Evolutionary conservation across 2,113 vertebrate genomes (phyloP), one percentile per base, ranked within the genome.

Genomic region (Rhagologus leucostigma): DNA sequence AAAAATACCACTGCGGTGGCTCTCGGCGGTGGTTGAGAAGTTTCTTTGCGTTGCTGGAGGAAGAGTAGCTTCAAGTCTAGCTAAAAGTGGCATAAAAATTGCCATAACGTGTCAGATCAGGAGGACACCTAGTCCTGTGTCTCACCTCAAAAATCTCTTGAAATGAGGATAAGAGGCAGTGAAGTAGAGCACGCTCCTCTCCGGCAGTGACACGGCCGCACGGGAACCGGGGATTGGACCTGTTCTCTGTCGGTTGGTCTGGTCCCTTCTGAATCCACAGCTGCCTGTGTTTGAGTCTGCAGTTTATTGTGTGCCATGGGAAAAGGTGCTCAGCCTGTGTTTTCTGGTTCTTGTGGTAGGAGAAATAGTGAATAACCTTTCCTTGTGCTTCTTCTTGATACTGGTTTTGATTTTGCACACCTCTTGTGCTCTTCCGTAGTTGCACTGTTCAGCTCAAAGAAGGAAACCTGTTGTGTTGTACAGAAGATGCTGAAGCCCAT

Each of bases 171-270:
- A 2, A 44, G 71, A 33, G 62, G 14, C 41, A 52, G 47, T 3
- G 47, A 21, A 35, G 33, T 2, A 9, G 69, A 82, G 42, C 47
- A 6, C 23, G 21, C 41, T 65, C 46, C 4, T 30, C 0, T 0
- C 42, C 3, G 18, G 7, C 0, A 0, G 33, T 22, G 77, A 16
- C 0, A 1, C 0, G 0, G 55, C 60, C 26, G 15, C 0, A 4
- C 10, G 30, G 79, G 79, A 67, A 2, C 35, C 44, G 2, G 39
- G 23, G 53, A 1, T 39, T 18, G 85, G 73, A 41, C 33, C 46
- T 50, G 15, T 9, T 67, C 64, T 13, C 59, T 49, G 26, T 21
- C 32, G 6, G 7, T 16, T 49, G 26, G 68, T 65, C 85, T 29
- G 18, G 30, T 60, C 82, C 78, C 42, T 56, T n/a, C 65, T 47